phyloP scores from a whole-genome alignment of 2,888 invertebrate species.

The Euproctis similis region DNA sequence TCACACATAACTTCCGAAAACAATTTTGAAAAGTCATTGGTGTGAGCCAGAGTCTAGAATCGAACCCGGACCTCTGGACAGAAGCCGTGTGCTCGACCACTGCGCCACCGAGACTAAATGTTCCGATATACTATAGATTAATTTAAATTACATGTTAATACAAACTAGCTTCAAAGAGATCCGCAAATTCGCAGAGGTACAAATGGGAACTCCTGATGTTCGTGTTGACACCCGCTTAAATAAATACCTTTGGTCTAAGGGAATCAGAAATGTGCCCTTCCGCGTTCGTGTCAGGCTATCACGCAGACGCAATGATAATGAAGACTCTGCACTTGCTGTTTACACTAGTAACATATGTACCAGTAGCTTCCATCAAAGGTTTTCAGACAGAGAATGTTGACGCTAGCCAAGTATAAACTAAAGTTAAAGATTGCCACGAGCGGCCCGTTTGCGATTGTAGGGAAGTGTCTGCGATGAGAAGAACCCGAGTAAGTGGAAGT shows the following conservation, averaged over 20 bases:
- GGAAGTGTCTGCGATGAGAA: too few species aligned
- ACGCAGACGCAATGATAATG: slow-evolving; percentile 98
- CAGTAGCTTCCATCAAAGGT: slow-evolving; percentile 95
- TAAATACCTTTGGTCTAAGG: slow-evolving; percentile 99
- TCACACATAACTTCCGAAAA: too few species aligned
- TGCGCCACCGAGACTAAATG: too few species aligned
- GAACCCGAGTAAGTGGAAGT: too few species aligned
- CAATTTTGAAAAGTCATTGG: too few species aligned
- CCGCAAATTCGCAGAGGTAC: slow-evolving; percentile 95
- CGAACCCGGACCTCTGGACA: too few species aligned
- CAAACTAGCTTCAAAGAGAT: slow-evolving; percentile 99
- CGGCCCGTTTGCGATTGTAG: too few species aligned
- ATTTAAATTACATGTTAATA: too few species aligned
- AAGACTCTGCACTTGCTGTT: slow-evolving; percentile 99
- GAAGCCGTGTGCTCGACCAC: too few species aligned
- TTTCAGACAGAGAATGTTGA: slow-evolving; percentile 95
- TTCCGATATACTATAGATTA: too few species aligned
- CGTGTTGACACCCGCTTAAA: slow-evolving; percentile 98
- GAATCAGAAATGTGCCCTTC: slow-evolving; percentile 99
- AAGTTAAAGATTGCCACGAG: slow-evolving; percentile 57
- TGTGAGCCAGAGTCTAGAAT: too few species aligned
- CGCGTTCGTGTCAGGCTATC: slow-evolving; percentile 97
- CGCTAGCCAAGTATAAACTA: slow-evolving; percentile 88
- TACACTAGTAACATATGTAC: slow-evolving; percentile 97
- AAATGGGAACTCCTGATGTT: slow-evolving; percentile 99